These are phyloP conservation scores for Siderastrea radians DNA, from an alignment of 92 coral and sea anemone genomes.

Conservation along the genomic window DNA sequence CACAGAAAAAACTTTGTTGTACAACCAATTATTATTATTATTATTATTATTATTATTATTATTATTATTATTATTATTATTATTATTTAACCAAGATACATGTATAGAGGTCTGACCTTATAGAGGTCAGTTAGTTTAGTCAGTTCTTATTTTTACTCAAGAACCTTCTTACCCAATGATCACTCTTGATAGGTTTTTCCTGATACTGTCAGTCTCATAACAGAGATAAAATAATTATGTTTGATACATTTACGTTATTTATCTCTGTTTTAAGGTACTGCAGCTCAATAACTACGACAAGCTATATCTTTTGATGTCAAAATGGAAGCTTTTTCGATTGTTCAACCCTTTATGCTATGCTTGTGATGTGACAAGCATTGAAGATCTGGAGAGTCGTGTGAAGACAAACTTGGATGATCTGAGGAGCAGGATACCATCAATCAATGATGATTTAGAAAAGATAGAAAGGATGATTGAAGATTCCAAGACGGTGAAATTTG, in stretches of 20 bases:
- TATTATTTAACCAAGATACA: no score
- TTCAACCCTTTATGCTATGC: conserved; percentile 40
- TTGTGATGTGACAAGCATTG: conserved; percentile 19
- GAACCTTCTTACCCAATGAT: no score
- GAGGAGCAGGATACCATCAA: neutral
- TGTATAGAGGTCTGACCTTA: no score
- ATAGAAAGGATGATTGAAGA: conserved; percentile 38
- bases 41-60: no score
- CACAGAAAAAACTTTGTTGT: no score
- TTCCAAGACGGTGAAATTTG: conserved; percentile 40
- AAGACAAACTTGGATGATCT: conserved; percentile 7
- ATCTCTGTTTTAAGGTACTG: neutral
- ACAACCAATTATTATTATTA: no score
- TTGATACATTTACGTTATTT: neutral
- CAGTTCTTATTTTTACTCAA: no score
- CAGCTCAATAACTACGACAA: conserved; percentile 45
- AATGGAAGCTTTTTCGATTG: conserved; percentile 32
- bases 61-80: no score
- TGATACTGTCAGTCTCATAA: no score
- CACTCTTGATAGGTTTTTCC: no score
- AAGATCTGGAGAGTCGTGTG: conserved; percentile 27
- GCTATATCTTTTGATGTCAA: conserved; percentile 38
- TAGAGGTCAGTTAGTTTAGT: no score
- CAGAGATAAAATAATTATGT: neutral
- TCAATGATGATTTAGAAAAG: neutral